A percentile compares a stretch with the other conserved stretches of the same genome.
Conservation (phyloP, 2,797 vertebrate species). For the Otus scops region DNA sequence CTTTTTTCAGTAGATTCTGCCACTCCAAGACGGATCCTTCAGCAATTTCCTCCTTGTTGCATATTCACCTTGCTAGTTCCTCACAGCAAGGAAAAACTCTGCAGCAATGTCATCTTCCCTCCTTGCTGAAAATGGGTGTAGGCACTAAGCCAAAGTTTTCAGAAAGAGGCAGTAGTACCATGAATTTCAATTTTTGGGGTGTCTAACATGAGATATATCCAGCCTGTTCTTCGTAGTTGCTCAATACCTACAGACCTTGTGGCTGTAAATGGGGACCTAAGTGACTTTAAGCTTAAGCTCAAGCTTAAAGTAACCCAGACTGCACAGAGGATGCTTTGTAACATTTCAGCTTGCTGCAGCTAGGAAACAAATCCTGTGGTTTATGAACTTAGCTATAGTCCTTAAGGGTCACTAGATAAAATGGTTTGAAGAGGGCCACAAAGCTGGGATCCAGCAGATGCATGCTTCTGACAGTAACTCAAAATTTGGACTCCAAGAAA, state of each 20-base stretch:
- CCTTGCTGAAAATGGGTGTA: constrained; percentile 1
- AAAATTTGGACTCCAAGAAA: not conserved
- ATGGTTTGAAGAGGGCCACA: not conserved
- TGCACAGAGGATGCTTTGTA: not conserved
- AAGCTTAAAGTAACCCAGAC: not conserved
- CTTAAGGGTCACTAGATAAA: not conserved
- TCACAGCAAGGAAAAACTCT: constrained; percentile 16
- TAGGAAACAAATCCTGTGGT: not conserved
- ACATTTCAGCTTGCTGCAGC: not conserved
- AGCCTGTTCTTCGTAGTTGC: not conserved
- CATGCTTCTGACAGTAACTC: not conserved
- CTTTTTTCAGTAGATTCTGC: not conserved
- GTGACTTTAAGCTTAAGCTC: not conserved
- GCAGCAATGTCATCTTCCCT: constrained; percentile 12
- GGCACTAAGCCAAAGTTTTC: constrained; percentile 29
- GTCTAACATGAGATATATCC: not conserved
- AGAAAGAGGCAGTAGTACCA: not conserved
- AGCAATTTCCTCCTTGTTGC: not conserved
- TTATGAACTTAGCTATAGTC: not conserved
- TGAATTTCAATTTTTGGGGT: not conserved
- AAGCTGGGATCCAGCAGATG: not conserved
- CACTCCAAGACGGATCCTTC: not conserved
- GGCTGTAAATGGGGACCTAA: not conserved
- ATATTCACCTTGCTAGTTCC: constrained; percentile 34
- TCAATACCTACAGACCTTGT: not conserved